Conservation (phyloP, 2,797 vertebrate species). For the Anolis apletophallus region DNA sequence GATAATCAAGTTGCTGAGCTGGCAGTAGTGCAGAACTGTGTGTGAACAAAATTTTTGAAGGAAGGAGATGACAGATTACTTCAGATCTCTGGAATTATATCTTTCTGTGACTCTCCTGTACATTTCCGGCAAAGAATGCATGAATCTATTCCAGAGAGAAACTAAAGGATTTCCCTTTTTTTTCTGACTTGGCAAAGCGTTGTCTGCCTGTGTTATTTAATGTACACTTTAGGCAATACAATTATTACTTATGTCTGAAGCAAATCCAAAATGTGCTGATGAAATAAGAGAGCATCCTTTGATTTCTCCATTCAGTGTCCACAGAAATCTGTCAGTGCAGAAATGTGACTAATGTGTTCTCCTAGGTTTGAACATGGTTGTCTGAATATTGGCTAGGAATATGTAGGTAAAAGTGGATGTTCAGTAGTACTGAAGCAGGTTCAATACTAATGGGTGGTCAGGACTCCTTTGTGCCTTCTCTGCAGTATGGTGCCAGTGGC, state of each 20-base stretch:
- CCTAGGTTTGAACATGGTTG: neutral
- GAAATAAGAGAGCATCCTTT: neutral
- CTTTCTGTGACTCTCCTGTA: neutral
- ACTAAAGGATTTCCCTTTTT: constrained; percentile 6
- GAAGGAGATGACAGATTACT: constrained; percentile 11
- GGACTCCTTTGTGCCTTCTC: no score
- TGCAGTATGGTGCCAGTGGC: no score
- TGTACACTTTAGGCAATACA: constrained; percentile 40
- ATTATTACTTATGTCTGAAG: constrained; percentile 41
- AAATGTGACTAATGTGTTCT: neutral
- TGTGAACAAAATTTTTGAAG: neutral
- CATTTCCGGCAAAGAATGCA: constrained; percentile 19
- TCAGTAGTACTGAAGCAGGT: no score
- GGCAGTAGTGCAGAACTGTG: neutral
- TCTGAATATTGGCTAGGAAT: neutral
- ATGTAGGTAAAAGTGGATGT: no score
- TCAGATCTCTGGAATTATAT: neutral
- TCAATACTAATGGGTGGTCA: no score
- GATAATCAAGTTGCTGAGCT: constrained; percentile 14
- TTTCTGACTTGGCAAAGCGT: constrained; percentile 21
- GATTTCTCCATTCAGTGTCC: neutral
- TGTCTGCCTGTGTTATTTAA: constrained; percentile 43
- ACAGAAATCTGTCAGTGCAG: neutral
- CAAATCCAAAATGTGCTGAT: neutral
- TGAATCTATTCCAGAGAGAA: constrained; percentile 48